phyloP scores from a whole-genome alignment of 1,140 invertebrate genomes.

The Nilaparvata lugens region DNA sequence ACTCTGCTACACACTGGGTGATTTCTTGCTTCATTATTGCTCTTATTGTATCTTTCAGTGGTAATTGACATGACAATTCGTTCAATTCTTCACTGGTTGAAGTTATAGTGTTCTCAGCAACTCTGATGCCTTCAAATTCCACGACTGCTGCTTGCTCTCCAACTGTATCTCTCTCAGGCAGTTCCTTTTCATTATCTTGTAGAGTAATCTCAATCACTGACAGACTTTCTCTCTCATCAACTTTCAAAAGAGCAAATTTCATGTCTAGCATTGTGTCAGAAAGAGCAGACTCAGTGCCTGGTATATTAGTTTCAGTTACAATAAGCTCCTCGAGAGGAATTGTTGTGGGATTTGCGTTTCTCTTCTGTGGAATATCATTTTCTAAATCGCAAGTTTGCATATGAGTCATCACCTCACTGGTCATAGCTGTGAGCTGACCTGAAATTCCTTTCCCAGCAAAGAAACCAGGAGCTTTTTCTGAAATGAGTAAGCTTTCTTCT shows the following conservation, averaged over 20 bases:
- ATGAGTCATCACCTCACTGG: constrained; percentile 41
- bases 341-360: constrained; percentile 41
- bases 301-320: constrained; percentile 32
- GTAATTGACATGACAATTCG: constrained; percentile 20
- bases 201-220: constrained; percentile 38
- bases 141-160: constrained; percentile 27
- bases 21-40: constrained; percentile 31
- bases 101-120: constrained; percentile 31
- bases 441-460: constrained; percentile 37
- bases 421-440: constrained; percentile 39
- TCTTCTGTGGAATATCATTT: constrained; percentile 33
- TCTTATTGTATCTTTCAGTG: constrained; percentile 24
- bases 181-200: constrained; percentile 37
- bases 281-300: constrained; percentile 34
- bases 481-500: constrained; percentile 38
- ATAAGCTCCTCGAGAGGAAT: constrained; percentile 44
- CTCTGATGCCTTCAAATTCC: constrained; percentile 31
- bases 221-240: constrained; percentile 39
- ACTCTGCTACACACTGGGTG: constrained; percentile 41
- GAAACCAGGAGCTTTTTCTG: constrained; percentile 34
- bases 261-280: constrained; percentile 38
- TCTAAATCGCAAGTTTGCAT: constrained; percentile 36
- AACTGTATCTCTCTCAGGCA: constrained; percentile 17
- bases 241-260: constrained; percentile 37
- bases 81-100: constrained; percentile 22